Conservation (phyloP, 2,113 vertebrate genomes). For the Lethenteron camtschaticum region DNA sequence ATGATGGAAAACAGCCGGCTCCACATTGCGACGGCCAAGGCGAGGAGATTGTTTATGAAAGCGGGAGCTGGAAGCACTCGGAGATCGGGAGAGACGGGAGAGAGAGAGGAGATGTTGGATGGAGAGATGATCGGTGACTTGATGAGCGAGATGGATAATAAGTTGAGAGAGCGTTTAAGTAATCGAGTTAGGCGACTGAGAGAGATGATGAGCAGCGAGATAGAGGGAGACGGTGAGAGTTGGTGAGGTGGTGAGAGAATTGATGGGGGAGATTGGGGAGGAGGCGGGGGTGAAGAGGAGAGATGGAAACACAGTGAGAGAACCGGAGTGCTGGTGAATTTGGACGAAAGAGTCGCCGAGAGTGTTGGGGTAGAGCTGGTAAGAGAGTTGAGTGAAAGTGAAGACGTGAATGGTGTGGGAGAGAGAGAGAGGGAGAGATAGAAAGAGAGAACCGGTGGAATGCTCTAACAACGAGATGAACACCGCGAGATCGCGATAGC, state of each 20-base stretch:
- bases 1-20: too few relatives aligned
- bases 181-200: constrained; percentile 1
- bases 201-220: not conserved
- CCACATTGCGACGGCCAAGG: too few relatives aligned
- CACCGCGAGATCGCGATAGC: too few relatives aligned
- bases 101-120: not conserved
- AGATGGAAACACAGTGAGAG: not conserved
- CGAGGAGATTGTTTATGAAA: too few relatives aligned
- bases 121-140: too few relatives aligned
- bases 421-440: not conserved
- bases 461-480: too few relatives aligned
- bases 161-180: not conserved
- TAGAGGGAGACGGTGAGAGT: not conserved
- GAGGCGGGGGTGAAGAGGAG: not conserved
- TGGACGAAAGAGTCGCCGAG: not conserved
- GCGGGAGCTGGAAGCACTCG: not conserved
- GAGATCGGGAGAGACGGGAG: not conserved
- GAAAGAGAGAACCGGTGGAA: too few relatives aligned
- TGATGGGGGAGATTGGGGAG: not conserved
- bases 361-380: not conserved
- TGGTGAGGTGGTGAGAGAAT: not conserved
- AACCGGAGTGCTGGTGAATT: not conserved
- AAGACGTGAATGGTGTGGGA: not conserved
- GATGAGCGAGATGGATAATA: too few relatives aligned
- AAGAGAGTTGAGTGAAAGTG: constrained; percentile 6